A percentile compares a stretch with the other conserved stretches of the same genome.
phyloP scores from a whole-genome alignment of 1,140 invertebrate species.

The Drosophila tani region DNA sequence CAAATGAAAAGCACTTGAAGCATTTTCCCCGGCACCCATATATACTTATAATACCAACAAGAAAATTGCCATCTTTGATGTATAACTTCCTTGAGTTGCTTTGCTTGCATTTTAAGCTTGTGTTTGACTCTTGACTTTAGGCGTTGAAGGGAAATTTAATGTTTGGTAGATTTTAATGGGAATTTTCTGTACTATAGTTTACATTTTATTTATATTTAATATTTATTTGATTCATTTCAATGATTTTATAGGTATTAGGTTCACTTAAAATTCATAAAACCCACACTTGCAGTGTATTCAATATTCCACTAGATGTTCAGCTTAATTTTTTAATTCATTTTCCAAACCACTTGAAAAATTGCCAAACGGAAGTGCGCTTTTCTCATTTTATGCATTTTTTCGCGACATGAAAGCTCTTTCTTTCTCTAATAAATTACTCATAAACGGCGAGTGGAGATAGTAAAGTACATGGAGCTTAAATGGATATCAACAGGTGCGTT shows the following conservation, averaged over 20 bases:
- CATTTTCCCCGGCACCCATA: slow-evolving; percentile 51
- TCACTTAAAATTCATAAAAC: too few relatives aligned
- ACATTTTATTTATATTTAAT: too few relatives aligned
- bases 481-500: slow-evolving; percentile 33
- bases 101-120: background rate
- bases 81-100: slow-evolving; percentile 28
- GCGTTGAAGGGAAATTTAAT: background rate
- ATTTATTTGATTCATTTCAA: too few relatives aligned
- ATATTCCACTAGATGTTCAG: background rate
- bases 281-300: background rate
- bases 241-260: too few relatives aligned
- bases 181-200: background rate
- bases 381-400: slow-evolving; percentile 9
- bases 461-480: background rate
- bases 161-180: background rate
- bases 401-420: slow-evolving; percentile 18
- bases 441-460: slow-evolving; percentile 20
- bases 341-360: slow-evolving; percentile 20
- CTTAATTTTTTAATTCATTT: slow-evolving; percentile 28
- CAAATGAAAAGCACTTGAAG: slow-evolving; percentile 67
- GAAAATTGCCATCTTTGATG: slow-evolving; percentile 49
- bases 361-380: slow-evolving; percentile 43
- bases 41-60: slow-evolving; percentile 22
- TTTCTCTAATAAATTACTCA: slow-evolving; percentile 14
- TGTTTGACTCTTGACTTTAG: slow-evolving; percentile 3